Evolutionary conservation across 1,140 invertebrate species (phyloP).

Genomic region (Polyergus mexicanus): DNA sequence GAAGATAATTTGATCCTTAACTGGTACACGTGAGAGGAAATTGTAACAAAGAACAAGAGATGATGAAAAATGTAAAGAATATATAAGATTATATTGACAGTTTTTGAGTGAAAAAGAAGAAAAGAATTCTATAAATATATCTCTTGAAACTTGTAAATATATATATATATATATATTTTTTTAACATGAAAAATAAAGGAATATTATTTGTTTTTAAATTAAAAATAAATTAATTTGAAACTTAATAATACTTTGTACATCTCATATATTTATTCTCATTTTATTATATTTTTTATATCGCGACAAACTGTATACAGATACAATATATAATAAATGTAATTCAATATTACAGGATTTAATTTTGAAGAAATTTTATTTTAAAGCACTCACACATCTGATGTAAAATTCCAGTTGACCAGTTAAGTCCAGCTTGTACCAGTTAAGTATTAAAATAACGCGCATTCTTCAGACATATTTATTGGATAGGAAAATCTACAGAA

Average conservation of each 20-base stretch:
- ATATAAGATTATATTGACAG: not conserved
- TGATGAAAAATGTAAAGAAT: not conserved
- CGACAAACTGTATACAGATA: not conserved
- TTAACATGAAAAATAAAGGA: not conserved
- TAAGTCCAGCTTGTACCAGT: conserved; percentile 36
- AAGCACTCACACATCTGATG: not conserved
- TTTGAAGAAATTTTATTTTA: not conserved
- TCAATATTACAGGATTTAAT: conserved; percentile 12
- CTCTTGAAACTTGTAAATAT: not conserved
- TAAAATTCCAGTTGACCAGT: too few species aligned
- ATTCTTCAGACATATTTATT: not conserved
- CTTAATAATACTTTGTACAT: not conserved
- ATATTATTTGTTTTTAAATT: not conserved
- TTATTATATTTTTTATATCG: not conserved
- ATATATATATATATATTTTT: not conserved
- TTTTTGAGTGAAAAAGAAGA: not conserved
- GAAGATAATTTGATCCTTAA: conserved; percentile 14
- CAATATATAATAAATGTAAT: not conserved
- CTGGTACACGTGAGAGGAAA: not conserved
- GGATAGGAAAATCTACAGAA: not conserved
- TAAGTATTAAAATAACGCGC: conserved; percentile 18
- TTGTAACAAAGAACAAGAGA: not conserved
- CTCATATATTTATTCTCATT: not conserved
- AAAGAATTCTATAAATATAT: not conserved
- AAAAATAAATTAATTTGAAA: not conserved